phyloP scores from a whole-genome alignment of 2,888 invertebrate genomes.

The Pammene aurita region DNA sequence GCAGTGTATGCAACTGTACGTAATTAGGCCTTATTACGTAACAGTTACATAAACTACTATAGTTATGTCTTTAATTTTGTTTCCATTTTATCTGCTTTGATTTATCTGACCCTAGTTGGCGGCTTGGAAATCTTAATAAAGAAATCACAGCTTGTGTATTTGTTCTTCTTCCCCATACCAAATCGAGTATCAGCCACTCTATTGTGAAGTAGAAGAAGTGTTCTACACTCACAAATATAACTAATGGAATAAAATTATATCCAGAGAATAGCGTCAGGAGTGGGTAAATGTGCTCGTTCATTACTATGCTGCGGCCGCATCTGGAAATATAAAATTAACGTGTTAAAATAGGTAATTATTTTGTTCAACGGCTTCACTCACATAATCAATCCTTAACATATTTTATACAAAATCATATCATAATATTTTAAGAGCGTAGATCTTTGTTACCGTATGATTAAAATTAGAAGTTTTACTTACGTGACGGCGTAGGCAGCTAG shows the following conservation, averaged over 20 bases:
- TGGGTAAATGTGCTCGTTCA: slow-evolving; percentile 67
- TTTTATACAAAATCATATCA: no score
- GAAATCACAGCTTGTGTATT: slow-evolving; percentile 9
- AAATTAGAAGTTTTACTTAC: slow-evolving; percentile 55
- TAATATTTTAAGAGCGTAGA: no score
- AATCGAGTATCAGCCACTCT: slow-evolving; percentile 66
- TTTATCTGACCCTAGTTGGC: neutral
- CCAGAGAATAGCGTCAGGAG: slow-evolving; percentile 55
- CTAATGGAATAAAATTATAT: slow-evolving; percentile 52
- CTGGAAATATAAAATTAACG: slow-evolving; percentile 50
- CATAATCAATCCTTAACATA: neutral
- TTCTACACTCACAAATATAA: slow-evolving; percentile 57
- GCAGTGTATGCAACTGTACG: no score
- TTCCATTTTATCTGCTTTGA: slow-evolving; percentile 7
- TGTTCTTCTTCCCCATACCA: slow-evolving; percentile 59
- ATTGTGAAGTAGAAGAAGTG: slow-evolving; percentile 65
- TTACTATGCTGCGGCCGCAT: slow-evolving; percentile 55
- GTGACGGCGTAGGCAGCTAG: slow-evolving; percentile 56
- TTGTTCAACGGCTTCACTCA: neutral
- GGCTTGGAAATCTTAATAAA: slow-evolving; percentile 1
- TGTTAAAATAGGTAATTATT: neutral
- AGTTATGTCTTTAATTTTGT: neutral
- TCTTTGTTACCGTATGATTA: no score
- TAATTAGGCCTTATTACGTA: no score
- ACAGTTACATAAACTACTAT: no score